Percentiles rank a stretch among this genome's conserved stretches.
Conservation (phyloP, 64 coral and sea anemone genomes). For the Stylophora pistillata region DNA sequence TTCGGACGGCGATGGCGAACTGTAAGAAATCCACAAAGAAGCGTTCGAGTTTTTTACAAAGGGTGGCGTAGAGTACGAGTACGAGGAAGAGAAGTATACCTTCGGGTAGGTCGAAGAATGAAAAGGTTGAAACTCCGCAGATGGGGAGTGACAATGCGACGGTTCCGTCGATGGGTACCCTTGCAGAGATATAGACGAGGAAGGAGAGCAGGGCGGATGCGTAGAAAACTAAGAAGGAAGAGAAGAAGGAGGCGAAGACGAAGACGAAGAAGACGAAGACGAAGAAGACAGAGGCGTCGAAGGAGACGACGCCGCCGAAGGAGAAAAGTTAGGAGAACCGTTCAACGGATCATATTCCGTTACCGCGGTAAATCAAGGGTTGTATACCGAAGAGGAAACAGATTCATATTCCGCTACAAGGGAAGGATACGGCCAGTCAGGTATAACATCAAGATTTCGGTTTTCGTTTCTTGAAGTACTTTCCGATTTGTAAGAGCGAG, state of each 20-base stretch:
- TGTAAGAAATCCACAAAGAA: background rate
- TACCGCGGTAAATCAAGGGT: background rate
- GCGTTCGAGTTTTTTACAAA: background rate
- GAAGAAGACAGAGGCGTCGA: background rate
- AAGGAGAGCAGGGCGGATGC: background rate
- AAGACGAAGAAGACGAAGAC: background rate
- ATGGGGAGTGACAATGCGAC: background rate
- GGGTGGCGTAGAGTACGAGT: background rate
- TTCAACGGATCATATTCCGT: background rate
- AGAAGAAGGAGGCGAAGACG: conserved; percentile 2
- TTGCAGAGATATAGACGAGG: background rate
- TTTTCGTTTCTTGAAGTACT: too few relatives aligned
- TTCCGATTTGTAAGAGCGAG: too few relatives aligned
- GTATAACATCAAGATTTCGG: background rate
- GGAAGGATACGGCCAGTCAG: background rate
- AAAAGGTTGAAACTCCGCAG: background rate
- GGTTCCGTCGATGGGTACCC: background rate
- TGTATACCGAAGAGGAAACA: background rate
- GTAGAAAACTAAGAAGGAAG: background rate
- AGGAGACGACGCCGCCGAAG: background rate
- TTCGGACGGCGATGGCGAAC: background rate
- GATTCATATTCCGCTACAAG: background rate
- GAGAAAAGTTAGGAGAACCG: background rate
- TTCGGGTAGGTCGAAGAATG: background rate
- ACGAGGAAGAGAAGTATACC: background rate